Percentiles rank a stretch among this genome's conserved stretches.
phyloP scores from a whole-genome alignment of 1,140 invertebrate species.

The Coelopa frigida region DNA sequence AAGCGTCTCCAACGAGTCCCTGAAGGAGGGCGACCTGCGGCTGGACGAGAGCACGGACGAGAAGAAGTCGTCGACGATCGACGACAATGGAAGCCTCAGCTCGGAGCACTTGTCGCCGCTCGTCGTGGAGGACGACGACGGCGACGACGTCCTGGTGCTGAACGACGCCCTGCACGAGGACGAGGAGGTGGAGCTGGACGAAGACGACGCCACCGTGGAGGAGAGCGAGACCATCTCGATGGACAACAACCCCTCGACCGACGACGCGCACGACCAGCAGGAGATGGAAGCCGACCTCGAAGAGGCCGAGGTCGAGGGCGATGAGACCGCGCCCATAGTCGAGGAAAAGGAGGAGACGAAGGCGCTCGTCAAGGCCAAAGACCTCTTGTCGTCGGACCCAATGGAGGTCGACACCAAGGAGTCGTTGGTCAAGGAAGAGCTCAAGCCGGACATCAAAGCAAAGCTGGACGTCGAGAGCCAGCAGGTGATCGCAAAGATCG shows the following conservation, averaged over 20 bases:
- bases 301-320: neutral
- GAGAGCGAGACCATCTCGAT: conserved; percentile 16
- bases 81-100: conserved; percentile 9
- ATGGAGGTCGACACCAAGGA: neutral
- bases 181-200: conserved; percentile 6
- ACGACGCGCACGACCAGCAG: conserved; percentile 10
- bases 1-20: neutral
- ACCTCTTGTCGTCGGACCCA: neutral
- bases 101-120: conserved; percentile 10
- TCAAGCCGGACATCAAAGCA: neutral
- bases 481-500: conserved; percentile 12
- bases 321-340: neutral
- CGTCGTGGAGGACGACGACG: conserved; percentile 12
- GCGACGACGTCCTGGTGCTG: neutral
- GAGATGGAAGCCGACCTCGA: conserved; percentile 3
- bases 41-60: conserved; percentile 13
- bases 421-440: neutral
- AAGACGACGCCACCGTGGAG: conserved; percentile 13
- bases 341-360: neutral
- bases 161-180: neutral
- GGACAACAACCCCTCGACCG: conserved; percentile 16
- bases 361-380: no score
- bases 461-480: conserved; percentile 10
- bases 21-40: conserved; percentile 11
- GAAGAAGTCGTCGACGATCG: conserved; percentile 3